Evolutionary conservation across 2,888 invertebrate species (phyloP).

Genomic region (Pristionchus exspectatus): DNA sequence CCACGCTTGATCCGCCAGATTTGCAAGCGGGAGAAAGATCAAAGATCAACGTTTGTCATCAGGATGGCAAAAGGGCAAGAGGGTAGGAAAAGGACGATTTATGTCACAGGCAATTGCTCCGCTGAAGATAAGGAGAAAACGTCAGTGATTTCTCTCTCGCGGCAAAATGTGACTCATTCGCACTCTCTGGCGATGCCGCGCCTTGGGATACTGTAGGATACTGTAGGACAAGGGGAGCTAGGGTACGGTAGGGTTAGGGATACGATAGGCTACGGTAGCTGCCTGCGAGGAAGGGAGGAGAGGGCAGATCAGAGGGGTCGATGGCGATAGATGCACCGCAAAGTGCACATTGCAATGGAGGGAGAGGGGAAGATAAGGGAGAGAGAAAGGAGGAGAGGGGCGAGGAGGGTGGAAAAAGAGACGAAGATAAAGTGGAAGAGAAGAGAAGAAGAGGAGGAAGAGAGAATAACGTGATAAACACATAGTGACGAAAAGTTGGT

Average conservation of each 20-base stretch:
- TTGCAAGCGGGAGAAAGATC: background rate
- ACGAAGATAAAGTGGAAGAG: conserved; percentile 22
- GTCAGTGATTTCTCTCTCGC: background rate
- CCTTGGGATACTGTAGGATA: background rate
- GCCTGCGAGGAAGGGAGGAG: background rate
- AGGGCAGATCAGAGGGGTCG: background rate
- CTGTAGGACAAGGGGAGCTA: background rate
- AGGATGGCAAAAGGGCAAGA: background rate
- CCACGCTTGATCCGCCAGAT: background rate
- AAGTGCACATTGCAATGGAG: background rate
- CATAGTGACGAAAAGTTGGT: background rate
- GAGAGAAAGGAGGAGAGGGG: background rate
- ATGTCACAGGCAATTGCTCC: background rate
- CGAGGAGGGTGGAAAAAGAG: background rate
- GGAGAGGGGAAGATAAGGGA: background rate
- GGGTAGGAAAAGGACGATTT: background rate
- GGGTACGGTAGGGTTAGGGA: background rate
- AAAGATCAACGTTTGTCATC: background rate
- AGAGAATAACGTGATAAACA: conserved; percentile 48
- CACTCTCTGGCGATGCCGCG: background rate
- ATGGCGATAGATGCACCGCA: background rate
- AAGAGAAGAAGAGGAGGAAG: conserved; percentile 25
- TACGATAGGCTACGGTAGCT: background rate
- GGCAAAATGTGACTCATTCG: background rate
- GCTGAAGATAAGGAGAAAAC: background rate